Base-by-base conservation (phyloP, 2,888 invertebrate genomes). In the Drosophila monieri region DNA sequence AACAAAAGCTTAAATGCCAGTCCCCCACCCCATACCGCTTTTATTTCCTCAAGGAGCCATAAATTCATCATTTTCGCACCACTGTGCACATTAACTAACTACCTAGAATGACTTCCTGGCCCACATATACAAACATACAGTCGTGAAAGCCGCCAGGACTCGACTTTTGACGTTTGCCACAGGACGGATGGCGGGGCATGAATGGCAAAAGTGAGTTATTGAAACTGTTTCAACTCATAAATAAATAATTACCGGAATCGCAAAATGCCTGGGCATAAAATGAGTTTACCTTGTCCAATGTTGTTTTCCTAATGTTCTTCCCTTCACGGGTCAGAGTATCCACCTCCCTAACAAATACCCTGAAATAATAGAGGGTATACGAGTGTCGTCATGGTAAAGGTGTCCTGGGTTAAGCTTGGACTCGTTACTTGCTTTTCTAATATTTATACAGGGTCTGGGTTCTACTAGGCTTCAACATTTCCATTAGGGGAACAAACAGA, bases 151-250 rank as follows among this genome's bases (percentile, higher is more conserved):
- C 51, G 18, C 35, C 49, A 56, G 51, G 23, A 32, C 70, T 58
- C 80, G 73, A 75, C 80, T 67, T 75, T 80, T 83, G 83, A 85
- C 72, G 69, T 78, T 64, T 61, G 18, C 18, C 39, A 18, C 10
- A n/a, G 46, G 46, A 25, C n/a, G 46, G 10, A 23, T 60, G 59
- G 32, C 49, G 39, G 46, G 44, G 56, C 47, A 49, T 39, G 66
- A 53, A 67, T 56, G 55, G 78, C 61, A 67, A 78, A 84, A 81
- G 83, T 89, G 88, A 90, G 88, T 90, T 90, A 90, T 90, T 89
- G 89, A 87, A 90, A 88, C 86, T 78, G 88, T 90, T 89, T 85
- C 80, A 88, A 84, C 88, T 90, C 88, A 90, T 91, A 91, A 90
- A 91, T 91, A 91, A 91, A 90, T 91, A 90, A 91, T 91, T 90